Conservation (phyloP, 2,797 vertebrate species). For the Lacerta agilis region DNA sequence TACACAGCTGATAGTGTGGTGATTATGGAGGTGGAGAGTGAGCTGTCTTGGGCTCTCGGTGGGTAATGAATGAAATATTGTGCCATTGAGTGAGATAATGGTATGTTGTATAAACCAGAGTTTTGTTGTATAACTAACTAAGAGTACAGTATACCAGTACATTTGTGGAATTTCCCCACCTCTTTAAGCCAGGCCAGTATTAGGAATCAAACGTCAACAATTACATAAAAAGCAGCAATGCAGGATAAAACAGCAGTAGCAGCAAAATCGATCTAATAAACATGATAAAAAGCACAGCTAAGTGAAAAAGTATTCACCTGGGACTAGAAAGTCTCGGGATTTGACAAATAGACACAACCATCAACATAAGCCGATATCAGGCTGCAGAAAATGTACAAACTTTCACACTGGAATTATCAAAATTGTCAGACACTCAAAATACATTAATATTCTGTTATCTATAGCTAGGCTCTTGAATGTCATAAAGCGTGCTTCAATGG, state of each 20-base stretch:
- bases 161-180: neutral
- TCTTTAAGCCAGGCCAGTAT: too few species aligned
- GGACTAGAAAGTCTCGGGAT: too few species aligned
- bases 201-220: too few species aligned
- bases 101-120: neutral
- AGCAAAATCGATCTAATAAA: too few species aligned
- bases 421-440: neutral
- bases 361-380: neutral
- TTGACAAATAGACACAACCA: neutral
- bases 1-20: neutral
- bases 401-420: neutral
- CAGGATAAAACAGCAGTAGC: too few species aligned
- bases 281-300: too few species aligned
- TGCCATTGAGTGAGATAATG: neutral
- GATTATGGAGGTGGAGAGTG: neutral
- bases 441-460: neutral
- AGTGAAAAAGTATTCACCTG: too few species aligned
- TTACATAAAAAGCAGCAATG: too few species aligned
- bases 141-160: neutral
- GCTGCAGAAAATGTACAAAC: neutral
- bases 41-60: neutral
- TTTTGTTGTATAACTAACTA: neutral
- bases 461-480: neutral
- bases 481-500: neutral
- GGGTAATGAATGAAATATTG: neutral